Conservation (phyloP, 2,797 vertebrate genomes). For the Poecile montanus region DNA sequence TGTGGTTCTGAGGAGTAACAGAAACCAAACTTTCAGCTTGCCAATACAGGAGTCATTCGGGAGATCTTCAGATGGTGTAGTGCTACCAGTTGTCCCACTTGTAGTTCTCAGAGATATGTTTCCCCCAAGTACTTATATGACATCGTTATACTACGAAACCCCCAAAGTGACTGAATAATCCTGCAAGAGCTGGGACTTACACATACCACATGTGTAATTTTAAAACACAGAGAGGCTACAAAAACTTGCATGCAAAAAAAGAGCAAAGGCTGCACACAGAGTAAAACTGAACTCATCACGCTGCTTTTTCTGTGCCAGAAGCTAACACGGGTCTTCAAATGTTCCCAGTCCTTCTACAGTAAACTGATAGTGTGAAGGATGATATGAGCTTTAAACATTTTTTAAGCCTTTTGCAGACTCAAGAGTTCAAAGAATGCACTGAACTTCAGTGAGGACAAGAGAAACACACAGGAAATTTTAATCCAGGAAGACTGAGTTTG, state of each 20-base stretch:
- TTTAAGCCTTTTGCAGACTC: not conserved
- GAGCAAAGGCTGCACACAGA: not conserved
- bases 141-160: not conserved
- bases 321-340: not conserved
- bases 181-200: not conserved
- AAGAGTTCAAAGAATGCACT: not conserved
- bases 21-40: constrained; percentile 24
- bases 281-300: not conserved
- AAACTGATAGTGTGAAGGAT: not conserved
- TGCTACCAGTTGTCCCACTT: constrained; percentile 4
- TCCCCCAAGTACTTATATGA: constrained; percentile 42
- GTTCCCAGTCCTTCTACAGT: not conserved
- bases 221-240: not conserved
- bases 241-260: not conserved
- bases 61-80: not conserved
- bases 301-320: not conserved
- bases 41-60: not conserved
- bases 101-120: not conserved
- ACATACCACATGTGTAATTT: not conserved
- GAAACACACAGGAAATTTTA: not conserved
- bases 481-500: not conserved
- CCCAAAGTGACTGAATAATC: constrained; percentile 22
- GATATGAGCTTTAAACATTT: not conserved
- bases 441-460: not conserved
- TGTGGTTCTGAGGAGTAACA: constrained; percentile 31